These are phyloP conservation scores for Holothuria scabra DNA, from an alignment of 53 echinoderm and acorn worm genomes.

Conservation along the genomic window DNA sequence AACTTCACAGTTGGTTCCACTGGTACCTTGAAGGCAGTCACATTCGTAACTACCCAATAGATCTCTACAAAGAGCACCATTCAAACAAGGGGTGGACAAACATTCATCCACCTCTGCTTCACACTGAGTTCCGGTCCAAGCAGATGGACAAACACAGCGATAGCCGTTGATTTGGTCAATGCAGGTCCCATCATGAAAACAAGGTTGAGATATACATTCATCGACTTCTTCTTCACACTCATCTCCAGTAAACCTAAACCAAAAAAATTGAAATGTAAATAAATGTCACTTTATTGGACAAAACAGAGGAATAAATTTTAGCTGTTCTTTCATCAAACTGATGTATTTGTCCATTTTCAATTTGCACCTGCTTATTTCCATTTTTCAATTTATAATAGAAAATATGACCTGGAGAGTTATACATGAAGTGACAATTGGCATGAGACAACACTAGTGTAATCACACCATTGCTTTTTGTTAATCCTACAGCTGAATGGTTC, in stretches of 20 bases:
- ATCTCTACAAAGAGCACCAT: conserved; percentile 78
- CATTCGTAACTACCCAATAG: conserved; percentile 78
- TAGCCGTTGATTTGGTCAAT: conserved; percentile 81
- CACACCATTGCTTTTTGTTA: too few species aligned
- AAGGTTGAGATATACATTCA: conserved; percentile 86
- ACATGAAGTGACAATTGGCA: too few species aligned
- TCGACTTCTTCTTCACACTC: conserved; percentile 76
- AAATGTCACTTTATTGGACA: too few species aligned
- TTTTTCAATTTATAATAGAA: too few species aligned
- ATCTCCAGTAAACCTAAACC: conserved; percentile 73
- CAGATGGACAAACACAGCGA: conserved; percentile 73
- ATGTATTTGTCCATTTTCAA: too few species aligned
- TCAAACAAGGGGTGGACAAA: conserved; percentile 78
- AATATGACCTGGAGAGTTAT: too few species aligned
- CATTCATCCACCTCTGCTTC: conserved; percentile 82
- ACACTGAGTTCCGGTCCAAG: conserved; percentile 87
- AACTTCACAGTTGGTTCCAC: conserved; percentile 76
- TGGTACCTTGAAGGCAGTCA: conserved; percentile 70
- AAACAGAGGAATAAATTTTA: too few species aligned
- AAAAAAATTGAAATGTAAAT: neutral
- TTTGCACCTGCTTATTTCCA: too few species aligned
- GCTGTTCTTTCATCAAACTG: too few species aligned
- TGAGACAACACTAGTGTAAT: too few species aligned
- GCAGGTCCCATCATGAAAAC: conserved; percentile 81
- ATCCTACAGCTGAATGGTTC: too few species aligned